Percentiles rank a stretch among this genome's conserved stretches.
Conservation (phyloP, 1,140 invertebrate genomes). For the Micrasema minimum region DNA sequence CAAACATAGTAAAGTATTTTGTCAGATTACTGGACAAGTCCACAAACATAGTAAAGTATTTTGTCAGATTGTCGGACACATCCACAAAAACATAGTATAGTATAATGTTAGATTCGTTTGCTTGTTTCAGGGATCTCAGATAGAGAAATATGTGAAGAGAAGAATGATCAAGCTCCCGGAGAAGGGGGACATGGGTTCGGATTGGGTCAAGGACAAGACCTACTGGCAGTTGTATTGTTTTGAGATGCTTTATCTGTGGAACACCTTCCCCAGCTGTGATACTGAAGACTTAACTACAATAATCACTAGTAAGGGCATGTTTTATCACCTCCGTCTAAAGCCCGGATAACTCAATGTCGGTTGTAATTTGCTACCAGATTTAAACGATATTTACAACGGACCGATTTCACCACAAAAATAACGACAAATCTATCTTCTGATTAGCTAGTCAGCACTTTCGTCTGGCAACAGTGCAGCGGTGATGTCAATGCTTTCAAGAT, state of each 20-base stretch:
- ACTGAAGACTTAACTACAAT: conserved; percentile 63
- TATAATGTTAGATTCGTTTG: conserved; percentile 26
- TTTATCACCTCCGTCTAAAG: no score
- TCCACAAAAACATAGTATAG: conserved; percentile 40
- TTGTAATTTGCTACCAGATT: no score
- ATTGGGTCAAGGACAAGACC: conserved; percentile 53
- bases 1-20: conserved; percentile 44
- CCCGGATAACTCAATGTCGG: no score
- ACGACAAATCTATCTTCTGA: no score
- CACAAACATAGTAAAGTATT: conserved; percentile 41
- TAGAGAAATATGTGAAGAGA: conserved; percentile 47
- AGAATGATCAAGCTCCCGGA: conserved; percentile 48
- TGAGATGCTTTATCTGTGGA: conserved; percentile 80
- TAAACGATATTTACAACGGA: no score
- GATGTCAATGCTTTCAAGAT: no score
- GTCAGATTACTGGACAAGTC: conserved; percentile 46
- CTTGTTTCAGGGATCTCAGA: conserved; percentile 44
- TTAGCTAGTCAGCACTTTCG: no score
- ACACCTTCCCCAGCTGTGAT: conserved; percentile 74
- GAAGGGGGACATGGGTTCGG: conserved; percentile 31
- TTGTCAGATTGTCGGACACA: conserved; percentile 43
- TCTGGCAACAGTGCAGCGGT: no score
- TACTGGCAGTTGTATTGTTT: conserved; percentile 73
- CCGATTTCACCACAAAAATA: no score
- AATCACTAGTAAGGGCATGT: conserved; percentile 58